A percentile compares a stretch with the other conserved stretches of the same genome.
These are phyloP conservation scores for Amblyjoppa proteus DNA, from an alignment of 2,888 invertebrate species.

Conservation along the genomic window DNA sequence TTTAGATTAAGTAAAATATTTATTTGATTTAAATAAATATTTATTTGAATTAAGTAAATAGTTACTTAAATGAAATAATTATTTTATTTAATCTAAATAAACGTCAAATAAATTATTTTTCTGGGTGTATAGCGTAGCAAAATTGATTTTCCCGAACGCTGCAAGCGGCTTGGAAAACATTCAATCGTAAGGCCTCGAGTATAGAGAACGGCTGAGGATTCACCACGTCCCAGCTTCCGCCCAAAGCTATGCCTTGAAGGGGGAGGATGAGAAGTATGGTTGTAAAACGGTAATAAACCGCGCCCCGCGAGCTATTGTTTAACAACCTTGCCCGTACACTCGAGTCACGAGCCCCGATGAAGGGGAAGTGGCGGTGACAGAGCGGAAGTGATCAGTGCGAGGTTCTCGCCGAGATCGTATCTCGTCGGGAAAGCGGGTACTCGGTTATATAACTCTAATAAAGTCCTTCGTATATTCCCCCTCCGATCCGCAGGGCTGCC, in stretches of 20 bases:
- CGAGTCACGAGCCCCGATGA: not conserved
- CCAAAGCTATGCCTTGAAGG: constrained; percentile 35
- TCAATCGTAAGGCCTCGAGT: constrained; percentile 8
- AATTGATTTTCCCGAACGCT: constrained; percentile 14
- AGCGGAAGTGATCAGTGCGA: constrained; percentile 75
- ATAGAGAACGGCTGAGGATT: constrained; percentile 28
- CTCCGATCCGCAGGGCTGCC: constrained; percentile 11
- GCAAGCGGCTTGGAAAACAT: not conserved
- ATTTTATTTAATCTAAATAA: too few relatives aligned
- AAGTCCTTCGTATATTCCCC: constrained; percentile 60
- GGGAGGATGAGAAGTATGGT: constrained; percentile 27
- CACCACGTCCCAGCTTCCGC: constrained; percentile 35
- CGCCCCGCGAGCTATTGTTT: constrained; percentile 69
- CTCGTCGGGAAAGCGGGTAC: constrained; percentile 23
- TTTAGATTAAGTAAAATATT: too few relatives aligned
- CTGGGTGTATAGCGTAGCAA: not conserved
- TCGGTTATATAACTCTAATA: constrained; percentile 68
- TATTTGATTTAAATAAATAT: too few relatives aligned
- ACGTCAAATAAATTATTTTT: too few relatives aligned
- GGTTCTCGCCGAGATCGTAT: constrained; percentile 68
- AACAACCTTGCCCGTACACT: constrained; percentile 50
- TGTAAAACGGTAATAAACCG: constrained; percentile 73
- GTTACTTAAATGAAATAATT: too few relatives aligned
- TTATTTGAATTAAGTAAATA: too few relatives aligned
- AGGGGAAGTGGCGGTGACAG: constrained; percentile 37